phyloP scores from a whole-genome alignment of 2,888 invertebrate genomes.

The Rotaria macrura region DNA sequence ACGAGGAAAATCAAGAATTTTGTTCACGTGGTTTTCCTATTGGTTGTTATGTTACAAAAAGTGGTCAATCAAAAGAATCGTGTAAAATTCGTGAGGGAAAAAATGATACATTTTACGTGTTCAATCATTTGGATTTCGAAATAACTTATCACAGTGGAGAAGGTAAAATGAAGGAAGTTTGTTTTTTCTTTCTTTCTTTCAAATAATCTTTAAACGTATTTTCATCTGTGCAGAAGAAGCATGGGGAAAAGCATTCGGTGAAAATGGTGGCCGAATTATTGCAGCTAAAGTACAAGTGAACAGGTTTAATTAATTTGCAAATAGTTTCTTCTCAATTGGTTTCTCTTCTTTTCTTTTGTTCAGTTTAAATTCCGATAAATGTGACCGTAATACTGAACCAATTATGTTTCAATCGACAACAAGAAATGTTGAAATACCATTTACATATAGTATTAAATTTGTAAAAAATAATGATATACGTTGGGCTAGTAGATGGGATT shows the following conservation, averaged over 20 bases:
- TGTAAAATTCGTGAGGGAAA: constrained; percentile 48
- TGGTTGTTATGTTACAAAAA: constrained; percentile 74
- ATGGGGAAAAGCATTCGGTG: constrained; percentile 82
- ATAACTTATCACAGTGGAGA: constrained; percentile 77
- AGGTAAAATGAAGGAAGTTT: too few relatives aligned
- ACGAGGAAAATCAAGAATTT: constrained; percentile 52
- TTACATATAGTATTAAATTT: constrained; percentile 35
- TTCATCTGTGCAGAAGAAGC: constrained; percentile 64
- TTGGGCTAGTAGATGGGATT: constrained; percentile 99
- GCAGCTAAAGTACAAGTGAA: constrained; percentile 53
- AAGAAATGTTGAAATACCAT: constrained; percentile 27
- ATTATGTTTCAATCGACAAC: neutral
- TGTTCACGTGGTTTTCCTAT: constrained; percentile 94
- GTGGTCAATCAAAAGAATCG: constrained; percentile 52
- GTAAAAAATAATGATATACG: constrained; percentile 56
- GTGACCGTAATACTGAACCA: constrained; percentile 13
- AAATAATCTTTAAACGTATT: too few relatives aligned
- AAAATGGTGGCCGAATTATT: constrained; percentile 74
- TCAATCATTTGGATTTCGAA: constrained; percentile 86
- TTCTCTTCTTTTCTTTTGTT: neutral
- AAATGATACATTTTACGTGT: constrained; percentile 72
- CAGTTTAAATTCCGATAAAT: neutral
- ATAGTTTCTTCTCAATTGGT: neutral
- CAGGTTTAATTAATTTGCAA: constrained; percentile 42
- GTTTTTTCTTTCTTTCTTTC: too few relatives aligned